Evolutionary conservation across 2,113 vertebrate genomes (phyloP), one percentile per base, ranked within the genome.

Genomic region (Calypte anna): DNA sequence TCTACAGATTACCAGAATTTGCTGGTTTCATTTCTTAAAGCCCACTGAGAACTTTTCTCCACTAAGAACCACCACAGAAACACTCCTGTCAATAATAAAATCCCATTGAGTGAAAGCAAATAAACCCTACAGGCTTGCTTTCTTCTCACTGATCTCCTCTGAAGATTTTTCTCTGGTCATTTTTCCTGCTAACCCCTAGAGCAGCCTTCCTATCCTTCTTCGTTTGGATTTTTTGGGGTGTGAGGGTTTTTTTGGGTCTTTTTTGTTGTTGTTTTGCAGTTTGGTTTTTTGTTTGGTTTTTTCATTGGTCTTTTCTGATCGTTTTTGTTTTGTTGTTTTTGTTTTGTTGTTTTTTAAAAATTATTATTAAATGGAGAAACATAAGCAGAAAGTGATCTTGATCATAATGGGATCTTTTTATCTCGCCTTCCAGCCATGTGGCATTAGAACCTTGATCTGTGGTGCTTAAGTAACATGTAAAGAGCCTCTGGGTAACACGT

Each of bases 1-100:
- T n/a, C 25, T 68, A 46, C 3, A 85, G 13, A 33, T 90, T 88
- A 92, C 80, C 90, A 96, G 88, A 91, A 96, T 75, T 30, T 86
- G 53, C 48, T 81, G 30, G 30, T 89, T 96, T 87, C 44, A 21
- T 68, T 86, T 94, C 69, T 84, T 83, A 25, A 95, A 78, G 83
- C 16, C 74, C 78, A 70, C 8, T 67, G 85, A 83, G 61, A 94
- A 74, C 6, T 83, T 61, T 88, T 88, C 38, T 86, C 53, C 36
- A 12, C 82, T 50, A 58, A 62, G 53, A 91, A 67, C 23, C 72
- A 53, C 51, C 24, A 64, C 0, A 21, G 73, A 91, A 93, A 91
- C 40, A 27, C 67, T 74, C 44, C 20, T 61, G n/a, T 72, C 81
- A 91, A 90, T 57, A 90, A 38, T 19, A 51, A 94, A 83, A 78